These are phyloP conservation scores for Hybognathus amarus DNA, from an alignment of 2,797 vertebrate genomes.

Conservation along the genomic window DNA sequence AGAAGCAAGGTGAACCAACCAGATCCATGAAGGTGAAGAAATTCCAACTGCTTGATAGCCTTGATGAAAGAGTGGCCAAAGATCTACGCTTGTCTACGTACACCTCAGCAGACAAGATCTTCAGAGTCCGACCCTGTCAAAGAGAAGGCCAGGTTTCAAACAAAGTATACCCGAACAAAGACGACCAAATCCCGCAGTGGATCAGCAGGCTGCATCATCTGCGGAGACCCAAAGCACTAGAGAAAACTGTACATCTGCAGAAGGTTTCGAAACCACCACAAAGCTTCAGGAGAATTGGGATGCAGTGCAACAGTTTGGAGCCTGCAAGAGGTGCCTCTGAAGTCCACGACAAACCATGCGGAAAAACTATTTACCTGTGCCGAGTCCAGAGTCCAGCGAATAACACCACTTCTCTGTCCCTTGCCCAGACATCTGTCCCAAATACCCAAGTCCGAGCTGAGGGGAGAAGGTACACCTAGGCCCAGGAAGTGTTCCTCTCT, in stretches of 20 bases:
- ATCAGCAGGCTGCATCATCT: neutral
- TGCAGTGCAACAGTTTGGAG: neutral
- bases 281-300: neutral
- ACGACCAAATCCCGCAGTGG: neutral
- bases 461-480: neutral
- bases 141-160: neutral
- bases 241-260: slow-evolving; percentile 5
- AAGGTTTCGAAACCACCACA: neutral
- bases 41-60: too few relatives aligned
- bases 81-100: too few relatives aligned
- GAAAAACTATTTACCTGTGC: neutral
- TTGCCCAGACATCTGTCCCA: neutral
- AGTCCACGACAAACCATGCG: neutral
- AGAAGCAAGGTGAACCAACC: too few relatives aligned
- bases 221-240: neutral
- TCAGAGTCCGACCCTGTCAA: neutral
- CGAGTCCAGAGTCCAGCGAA: slow-evolving; percentile 5
- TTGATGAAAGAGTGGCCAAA: too few relatives aligned
- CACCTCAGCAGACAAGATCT: too few relatives aligned
- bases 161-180: slow-evolving; percentile 13
- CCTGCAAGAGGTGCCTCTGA: slow-evolving; percentile 10
- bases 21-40: too few relatives aligned
- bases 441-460: neutral
- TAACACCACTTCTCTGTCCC: neutral
- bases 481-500: slow-evolving; percentile 1